Evolutionary conservation across 2,113 vertebrate species (phyloP).

Genomic region (Collichthys lucidus): DNA sequence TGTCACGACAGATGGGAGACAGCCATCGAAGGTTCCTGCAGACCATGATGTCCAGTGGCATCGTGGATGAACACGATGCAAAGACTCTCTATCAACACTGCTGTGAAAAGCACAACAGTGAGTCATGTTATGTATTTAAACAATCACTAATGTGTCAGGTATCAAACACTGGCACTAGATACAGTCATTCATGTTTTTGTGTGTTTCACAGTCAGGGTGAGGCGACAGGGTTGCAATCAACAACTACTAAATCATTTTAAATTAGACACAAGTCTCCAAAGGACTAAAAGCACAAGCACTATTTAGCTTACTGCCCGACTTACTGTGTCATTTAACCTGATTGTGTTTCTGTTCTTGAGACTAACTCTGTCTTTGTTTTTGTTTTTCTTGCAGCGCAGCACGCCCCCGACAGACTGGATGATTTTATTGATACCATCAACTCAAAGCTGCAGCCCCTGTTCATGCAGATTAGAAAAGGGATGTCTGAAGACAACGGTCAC

Average conservation of each 20-base stretch:
- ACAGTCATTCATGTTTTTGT: no score
- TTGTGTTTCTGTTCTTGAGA: background rate
- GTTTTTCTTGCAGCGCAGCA: conserved; percentile 80
- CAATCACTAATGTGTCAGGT: background rate
- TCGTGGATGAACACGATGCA: conserved; percentile 83
- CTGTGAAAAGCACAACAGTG: conserved; percentile 87
- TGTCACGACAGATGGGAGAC: conserved; percentile 84
- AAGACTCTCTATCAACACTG: conserved; percentile 83
- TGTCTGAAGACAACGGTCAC: conserved; percentile 87
- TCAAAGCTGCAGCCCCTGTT: conserved; percentile 90
- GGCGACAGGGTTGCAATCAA: no score
- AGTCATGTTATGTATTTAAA: conserved; percentile 38
- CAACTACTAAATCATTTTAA: background rate
- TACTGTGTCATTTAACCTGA: background rate
- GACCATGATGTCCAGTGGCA: conserved; percentile 88
- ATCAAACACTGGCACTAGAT: no score
- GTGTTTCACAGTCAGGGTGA: no score
- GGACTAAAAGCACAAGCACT: background rate
- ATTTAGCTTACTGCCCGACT: background rate
- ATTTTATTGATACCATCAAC: conserved; percentile 90
- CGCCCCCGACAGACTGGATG: conserved; percentile 85
- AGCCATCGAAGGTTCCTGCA: conserved; percentile 92
- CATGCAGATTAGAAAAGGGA: conserved; percentile 92
- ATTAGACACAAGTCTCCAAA: background rate
- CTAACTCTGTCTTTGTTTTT: background rate